phyloP scores from a whole-genome alignment of 2,888 invertebrate species.

The Lasioglossum villosulum region DNA sequence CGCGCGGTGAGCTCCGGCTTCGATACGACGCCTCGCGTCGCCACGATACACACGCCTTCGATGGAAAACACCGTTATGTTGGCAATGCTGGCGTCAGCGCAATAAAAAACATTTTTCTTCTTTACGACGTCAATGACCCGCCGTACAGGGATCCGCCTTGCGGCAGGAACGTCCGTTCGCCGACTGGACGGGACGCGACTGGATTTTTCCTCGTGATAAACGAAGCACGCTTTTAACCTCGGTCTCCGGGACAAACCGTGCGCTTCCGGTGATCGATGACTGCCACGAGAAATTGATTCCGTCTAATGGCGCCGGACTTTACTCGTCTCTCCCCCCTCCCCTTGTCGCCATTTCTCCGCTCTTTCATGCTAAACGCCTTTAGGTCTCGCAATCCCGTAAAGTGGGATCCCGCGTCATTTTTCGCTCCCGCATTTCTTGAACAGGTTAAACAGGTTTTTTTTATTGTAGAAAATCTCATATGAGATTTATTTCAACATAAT shows the following conservation, averaged over 20 bases:
- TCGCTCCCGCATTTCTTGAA: too few relatives aligned
- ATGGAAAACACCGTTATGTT: slow-evolving; percentile 57
- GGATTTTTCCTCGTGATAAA: slow-evolving; percentile 29
- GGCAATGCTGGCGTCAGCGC: slow-evolving; percentile 34
- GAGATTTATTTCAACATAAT: too few relatives aligned
- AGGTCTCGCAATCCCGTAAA: too few relatives aligned
- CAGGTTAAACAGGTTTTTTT: too few relatives aligned
- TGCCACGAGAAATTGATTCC: slow-evolving; percentile 26
- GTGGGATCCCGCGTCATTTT: too few relatives aligned
- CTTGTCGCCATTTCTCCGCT: not conserved
- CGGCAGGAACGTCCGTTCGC: slow-evolving; percentile 28
- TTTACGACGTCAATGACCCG: slow-evolving; percentile 41
- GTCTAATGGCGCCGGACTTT: slow-evolving; percentile 15
- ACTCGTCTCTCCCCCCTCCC: not conserved
- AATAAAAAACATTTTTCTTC: slow-evolving; percentile 46
- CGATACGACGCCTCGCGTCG: not conserved
- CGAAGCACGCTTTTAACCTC: slow-evolving; percentile 42
- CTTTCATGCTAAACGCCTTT: not conserved
- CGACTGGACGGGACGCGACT: not conserved
- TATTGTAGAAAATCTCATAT: too few relatives aligned
- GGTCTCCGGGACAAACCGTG: slow-evolving; percentile 30
- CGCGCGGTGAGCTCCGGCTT: not conserved
- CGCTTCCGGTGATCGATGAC: slow-evolving; percentile 39
- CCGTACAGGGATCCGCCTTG: slow-evolving; percentile 30
- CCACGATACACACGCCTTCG: slow-evolving; percentile 21